These are phyloP conservation scores for Parasteatoda tepidariorum DNA, from an alignment of 1,140 invertebrate genomes.

Conservation along the genomic window DNA sequence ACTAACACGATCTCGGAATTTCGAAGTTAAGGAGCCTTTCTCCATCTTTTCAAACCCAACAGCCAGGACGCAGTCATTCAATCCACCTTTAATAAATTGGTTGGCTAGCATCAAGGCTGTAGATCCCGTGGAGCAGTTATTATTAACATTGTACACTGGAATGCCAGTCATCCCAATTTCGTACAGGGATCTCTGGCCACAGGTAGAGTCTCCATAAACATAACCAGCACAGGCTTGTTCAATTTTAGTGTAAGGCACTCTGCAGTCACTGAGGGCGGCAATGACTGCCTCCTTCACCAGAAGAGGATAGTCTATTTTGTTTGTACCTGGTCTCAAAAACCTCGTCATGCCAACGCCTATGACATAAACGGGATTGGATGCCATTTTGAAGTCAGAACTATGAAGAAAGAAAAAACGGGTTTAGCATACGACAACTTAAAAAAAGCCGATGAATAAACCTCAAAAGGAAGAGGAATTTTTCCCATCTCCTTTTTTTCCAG, in stretches of 20 bases:
- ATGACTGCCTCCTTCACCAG: constrained; percentile 93
- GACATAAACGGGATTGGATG: constrained; percentile 78
- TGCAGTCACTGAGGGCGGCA: constrained; percentile 88
- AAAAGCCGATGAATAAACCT: too few species aligned
- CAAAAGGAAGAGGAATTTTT: too few species aligned
- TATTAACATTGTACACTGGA: constrained; percentile 98
- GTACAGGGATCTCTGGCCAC: constrained; percentile 94
- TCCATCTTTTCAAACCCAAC: constrained; percentile 99
- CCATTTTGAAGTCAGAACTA: neutral
- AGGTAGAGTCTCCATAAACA: constrained; percentile 96
- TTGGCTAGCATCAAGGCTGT: constrained; percentile 91
- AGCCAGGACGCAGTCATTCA: constrained; percentile 90
- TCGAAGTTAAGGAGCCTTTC: constrained; percentile 83
- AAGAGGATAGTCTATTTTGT: constrained; percentile 90
- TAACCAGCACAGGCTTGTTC: constrained; percentile 94
- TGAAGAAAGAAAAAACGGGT: too few species aligned
- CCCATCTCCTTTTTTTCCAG: too few species aligned
- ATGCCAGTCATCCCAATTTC: constrained; percentile 96
- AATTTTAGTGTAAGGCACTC: constrained; percentile 73
- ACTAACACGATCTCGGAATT: constrained; percentile 89
- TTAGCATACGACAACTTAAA: too few species aligned
- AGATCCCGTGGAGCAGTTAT: constrained; percentile 98
- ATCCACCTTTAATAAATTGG: constrained; percentile 89
- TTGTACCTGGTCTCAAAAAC: constrained; percentile 88
- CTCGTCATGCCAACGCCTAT: constrained; percentile 98